Base-by-base conservation (phyloP, 2,113 vertebrate species). In the Morone chrysops region DNA sequence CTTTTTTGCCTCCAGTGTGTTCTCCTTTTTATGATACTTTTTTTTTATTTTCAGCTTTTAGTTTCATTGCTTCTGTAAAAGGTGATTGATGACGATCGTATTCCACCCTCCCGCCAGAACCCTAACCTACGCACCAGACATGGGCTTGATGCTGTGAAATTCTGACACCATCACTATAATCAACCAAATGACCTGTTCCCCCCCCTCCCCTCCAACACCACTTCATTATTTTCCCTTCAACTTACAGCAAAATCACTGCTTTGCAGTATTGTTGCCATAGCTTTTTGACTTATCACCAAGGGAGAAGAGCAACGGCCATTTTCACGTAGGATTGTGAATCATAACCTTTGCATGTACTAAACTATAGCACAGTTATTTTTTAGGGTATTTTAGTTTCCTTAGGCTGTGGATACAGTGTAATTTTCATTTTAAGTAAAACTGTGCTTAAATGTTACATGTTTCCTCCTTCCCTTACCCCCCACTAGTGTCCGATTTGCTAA, bases 401-500 rank as follows among this genome's bases (percentile, higher is more conserved):
- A 95, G 96, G 95, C 96, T 97, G 96, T 97, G 96, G 97, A 97
- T 96, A 95, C 97, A 96, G 90, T 95, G 93, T 94, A 93, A 92
- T 82, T 92, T 93, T 92, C 43, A 87, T 94, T 92, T 96, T 97
- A 97, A 97, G 96, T 95, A 97, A 94, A 96, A 96, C 97, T 95
- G 97, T 98, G 97, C 97, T 97, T 96, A 96, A 97, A 97, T 97
- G 96, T 97, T 96, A 95, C 95, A 96, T 97, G 96, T 97, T 80
- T 75, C 74, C 90, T 79, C 81, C 41, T 77, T 78, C 79, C 90
- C 83, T 88, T 85, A 56, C 16, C 81, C 85, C 80, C 80, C 79
- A 90, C 95, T 97, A 96, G 96, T 97, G 96, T 97, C 96, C 96
- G 94, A 87, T 92, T 89, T 97, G 96, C 96, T 96, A 95, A 97